A percentile compares a stretch with the other conserved stretches of the same genome.
Evolutionary conservation across 2,797 vertebrate genomes (phyloP).

Genomic region (Carapus acus): DNA sequence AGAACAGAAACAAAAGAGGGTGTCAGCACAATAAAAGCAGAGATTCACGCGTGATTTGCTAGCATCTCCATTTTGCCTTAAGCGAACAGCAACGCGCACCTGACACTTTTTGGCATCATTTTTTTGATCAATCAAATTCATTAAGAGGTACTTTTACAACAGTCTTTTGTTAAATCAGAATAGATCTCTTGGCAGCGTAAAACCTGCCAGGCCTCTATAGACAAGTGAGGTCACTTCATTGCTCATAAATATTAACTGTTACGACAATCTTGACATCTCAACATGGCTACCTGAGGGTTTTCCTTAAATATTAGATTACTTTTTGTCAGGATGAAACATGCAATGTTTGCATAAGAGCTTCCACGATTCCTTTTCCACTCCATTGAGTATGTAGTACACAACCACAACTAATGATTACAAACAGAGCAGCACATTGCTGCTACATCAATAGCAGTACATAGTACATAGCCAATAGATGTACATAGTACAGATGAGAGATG

Average conservation of each 20-base stretch:
- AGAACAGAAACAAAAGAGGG: slow-evolving; percentile 35
- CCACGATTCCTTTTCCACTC: slow-evolving; percentile 59
- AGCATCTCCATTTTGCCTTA: no score
- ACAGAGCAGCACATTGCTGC: slow-evolving; percentile 35
- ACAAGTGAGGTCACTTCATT: slow-evolving; percentile 54
- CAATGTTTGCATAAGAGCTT: slow-evolving; percentile 49
- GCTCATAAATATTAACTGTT: slow-evolving; percentile 52
- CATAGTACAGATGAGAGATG: slow-evolving; percentile 58
- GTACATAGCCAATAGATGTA: no score
- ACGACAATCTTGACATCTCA: slow-evolving; percentile 45
- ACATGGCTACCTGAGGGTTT: slow-evolving; percentile 54
- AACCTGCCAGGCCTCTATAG: slow-evolving; percentile 50
- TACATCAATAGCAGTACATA: no score
- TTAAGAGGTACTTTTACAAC: slow-evolving; percentile 39
- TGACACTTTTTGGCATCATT: no score
- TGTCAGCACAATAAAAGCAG: slow-evolving; percentile 1
- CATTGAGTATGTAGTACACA: slow-evolving; percentile 43
- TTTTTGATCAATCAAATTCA: slow-evolving; percentile 33
- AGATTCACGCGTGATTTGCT: no score
- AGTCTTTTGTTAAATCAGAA: no score
- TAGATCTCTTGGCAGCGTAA: no score
- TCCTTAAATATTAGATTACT: slow-evolving; percentile 48
- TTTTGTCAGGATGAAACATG: slow-evolving; percentile 58
- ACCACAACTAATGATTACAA: slow-evolving; percentile 47
- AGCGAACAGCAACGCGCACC: no score